Conservation (phyloP, 1,140 invertebrate species). For the Polypedilum vanderplanki region DNA sequence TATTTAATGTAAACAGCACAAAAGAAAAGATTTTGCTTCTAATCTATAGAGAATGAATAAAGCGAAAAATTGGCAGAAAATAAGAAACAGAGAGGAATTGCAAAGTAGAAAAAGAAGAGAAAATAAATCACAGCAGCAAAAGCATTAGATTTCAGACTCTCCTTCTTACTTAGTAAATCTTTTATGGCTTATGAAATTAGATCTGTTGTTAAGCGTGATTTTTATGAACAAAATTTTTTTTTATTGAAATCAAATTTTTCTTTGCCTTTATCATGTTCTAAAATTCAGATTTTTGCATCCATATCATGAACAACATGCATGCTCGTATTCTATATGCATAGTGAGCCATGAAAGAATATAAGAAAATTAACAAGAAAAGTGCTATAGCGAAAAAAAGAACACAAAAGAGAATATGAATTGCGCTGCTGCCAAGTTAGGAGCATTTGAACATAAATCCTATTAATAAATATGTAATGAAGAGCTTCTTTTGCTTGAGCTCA, state of each 20-base stretch:
- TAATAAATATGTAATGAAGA: conserved; percentile 15
- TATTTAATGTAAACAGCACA: conserved; percentile 1
- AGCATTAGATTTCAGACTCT: conserved; percentile 11
- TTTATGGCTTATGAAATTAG: not conserved
- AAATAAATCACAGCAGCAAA: not conserved
- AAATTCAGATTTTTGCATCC: not conserved
- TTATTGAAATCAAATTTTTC: not conserved
- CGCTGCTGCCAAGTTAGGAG: not conserved
- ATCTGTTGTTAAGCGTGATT: not conserved
- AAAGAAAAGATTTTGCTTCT: not conserved
- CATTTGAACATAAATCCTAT: conserved; percentile 13
- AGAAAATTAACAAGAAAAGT: not conserved
- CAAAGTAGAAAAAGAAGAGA: no score
- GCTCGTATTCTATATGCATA: not conserved
- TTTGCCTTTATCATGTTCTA: not conserved
- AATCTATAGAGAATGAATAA: not conserved
- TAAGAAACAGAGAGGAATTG: no score
- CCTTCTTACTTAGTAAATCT: not conserved
- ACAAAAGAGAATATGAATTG: not conserved
- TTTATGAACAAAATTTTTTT: not conserved
- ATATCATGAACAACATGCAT: conserved; percentile 18
- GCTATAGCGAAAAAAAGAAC: not conserved
- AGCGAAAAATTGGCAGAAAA: not conserved
- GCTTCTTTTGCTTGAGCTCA: not conserved
- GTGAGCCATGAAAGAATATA: not conserved